Conservation (phyloP, 2,113 vertebrate genomes). For the Phasianus colchicus region DNA sequence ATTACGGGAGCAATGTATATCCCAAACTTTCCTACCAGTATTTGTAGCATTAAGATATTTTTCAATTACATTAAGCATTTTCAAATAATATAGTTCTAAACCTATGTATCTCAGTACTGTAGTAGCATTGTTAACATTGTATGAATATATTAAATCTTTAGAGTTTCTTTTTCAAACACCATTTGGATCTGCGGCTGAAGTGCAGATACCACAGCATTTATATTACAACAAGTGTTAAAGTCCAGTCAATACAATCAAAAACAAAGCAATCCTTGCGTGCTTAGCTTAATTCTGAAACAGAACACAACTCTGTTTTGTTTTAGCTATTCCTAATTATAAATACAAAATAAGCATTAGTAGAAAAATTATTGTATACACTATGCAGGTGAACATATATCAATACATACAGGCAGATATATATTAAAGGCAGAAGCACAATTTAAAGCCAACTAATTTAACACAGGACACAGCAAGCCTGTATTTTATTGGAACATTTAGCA, state of each 20-base stretch:
- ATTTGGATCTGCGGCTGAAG: slow-evolving; percentile 2
- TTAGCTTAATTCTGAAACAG: not conserved
- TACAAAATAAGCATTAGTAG: not conserved
- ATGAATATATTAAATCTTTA: slow-evolving; percentile 3
- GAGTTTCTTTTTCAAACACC: not conserved
- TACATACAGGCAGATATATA: not conserved
- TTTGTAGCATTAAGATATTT: slow-evolving; percentile 19
- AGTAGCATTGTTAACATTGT: not conserved
- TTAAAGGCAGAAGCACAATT: not conserved
- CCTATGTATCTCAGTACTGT: not conserved
- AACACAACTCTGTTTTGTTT: not conserved
- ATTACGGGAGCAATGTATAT: slow-evolving; percentile 46
- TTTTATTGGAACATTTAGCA: not conserved
- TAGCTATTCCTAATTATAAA: not conserved
- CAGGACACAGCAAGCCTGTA: not conserved
- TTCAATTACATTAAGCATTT: slow-evolving; percentile 35
- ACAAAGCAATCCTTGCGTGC: not conserved
- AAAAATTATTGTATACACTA: not conserved
- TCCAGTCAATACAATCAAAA: not conserved
- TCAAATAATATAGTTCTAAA: not conserved
- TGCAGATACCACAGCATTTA: not conserved
- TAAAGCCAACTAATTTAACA: not conserved
- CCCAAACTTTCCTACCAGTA: slow-evolving; percentile 36
- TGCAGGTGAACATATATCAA: not conserved
- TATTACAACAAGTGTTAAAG: slow-evolving; percentile 5